A percentile compares a stretch with the other conserved stretches of the same genome.
Evolutionary conservation across 1,140 invertebrate genomes (phyloP).

Genomic region (Tyrophagus putrescentiae): DNA sequence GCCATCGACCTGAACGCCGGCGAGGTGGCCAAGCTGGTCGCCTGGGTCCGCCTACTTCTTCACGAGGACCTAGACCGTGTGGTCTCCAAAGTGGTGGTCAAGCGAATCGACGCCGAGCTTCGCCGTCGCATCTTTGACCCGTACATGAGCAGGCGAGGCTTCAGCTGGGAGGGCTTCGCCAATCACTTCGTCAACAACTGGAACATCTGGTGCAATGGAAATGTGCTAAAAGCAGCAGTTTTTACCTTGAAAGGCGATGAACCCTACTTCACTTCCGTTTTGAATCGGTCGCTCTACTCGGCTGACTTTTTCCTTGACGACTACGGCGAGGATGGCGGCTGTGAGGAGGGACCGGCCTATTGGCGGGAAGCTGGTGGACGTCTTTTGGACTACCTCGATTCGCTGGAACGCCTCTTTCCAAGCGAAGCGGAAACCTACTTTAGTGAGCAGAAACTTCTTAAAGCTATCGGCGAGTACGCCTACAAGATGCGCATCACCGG

Average conservation of each 20-base stretch:
- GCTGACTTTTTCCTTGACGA: slow-evolving; percentile 17
- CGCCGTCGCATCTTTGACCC: slow-evolving; percentile 3
- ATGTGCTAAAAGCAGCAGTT: slow-evolving; percentile 5
- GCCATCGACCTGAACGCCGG: not conserved
- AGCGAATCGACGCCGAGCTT: slow-evolving; percentile 15
- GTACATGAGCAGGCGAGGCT: slow-evolving; percentile 8
- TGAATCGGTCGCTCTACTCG: slow-evolving; percentile 2
- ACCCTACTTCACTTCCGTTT: not conserved
- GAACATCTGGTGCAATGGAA: slow-evolving; percentile 19
- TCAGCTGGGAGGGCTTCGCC: not conserved
- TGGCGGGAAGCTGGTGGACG: slow-evolving; percentile 6
- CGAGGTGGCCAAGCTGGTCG: not conserved
- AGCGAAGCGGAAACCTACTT: not conserved
- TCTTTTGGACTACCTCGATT: slow-evolving; percentile 11
- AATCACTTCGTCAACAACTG: slow-evolving; percentile 12
- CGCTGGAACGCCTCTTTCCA: slow-evolving; percentile 10
- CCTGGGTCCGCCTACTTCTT: not conserved
- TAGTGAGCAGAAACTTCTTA: not conserved
- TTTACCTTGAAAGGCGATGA: slow-evolving; percentile 7
- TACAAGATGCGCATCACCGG: slow-evolving; percentile 5
- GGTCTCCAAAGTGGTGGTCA: not conserved
- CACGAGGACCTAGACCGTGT: not conserved
- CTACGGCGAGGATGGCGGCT: slow-evolving; percentile 15
- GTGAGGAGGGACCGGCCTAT: slow-evolving; percentile 15
- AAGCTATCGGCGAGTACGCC: slow-evolving; percentile 4